Percentiles rank a stretch among this genome's conserved stretches.
Conservation (phyloP, 2,113 vertebrate genomes). For the Callionymus lyra region DNA sequence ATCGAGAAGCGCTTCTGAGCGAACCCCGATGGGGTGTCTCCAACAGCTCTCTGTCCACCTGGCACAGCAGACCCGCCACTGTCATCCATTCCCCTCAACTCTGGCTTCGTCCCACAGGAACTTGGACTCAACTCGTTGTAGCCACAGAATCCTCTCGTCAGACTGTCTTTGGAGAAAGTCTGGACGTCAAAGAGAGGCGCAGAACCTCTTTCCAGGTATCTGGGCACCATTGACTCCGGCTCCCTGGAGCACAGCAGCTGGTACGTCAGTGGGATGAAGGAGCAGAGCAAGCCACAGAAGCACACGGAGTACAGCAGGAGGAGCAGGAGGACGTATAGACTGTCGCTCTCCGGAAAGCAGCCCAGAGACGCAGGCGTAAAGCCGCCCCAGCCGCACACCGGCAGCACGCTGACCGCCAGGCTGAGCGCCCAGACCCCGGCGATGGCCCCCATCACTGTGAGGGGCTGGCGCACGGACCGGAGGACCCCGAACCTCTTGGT, state of each 20-base stretch:
- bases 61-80: constrained; percentile 12
- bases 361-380: constrained; percentile 78
- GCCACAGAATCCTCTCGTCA: constrained; percentile 57
- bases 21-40: constrained; percentile 63
- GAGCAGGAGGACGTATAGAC: constrained; percentile 74
- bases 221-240: constrained; percentile 52
- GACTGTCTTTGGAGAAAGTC: constrained; percentile 60
- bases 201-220: constrained; percentile 20
- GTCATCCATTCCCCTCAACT: constrained; percentile 31
- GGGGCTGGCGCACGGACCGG: constrained; percentile 38
- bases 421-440: constrained; percentile 73
- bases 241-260: constrained; percentile 83
- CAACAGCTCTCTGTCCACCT: constrained; percentile 20
- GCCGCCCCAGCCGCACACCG: constrained; percentile 84
- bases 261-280: constrained; percentile 75
- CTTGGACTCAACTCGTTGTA: constrained; percentile 50
- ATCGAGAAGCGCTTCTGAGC: constrained; percentile 93
- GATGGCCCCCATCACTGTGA: constrained; percentile 67
- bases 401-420: constrained; percentile 75
- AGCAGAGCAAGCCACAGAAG: constrained; percentile 68
- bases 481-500: constrained; percentile 57
- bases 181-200: constrained; percentile 54
- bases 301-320: constrained; percentile 72
- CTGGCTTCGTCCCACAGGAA: constrained; percentile 30
- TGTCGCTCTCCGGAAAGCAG: constrained; percentile 73